A percentile compares a stretch with the other conserved stretches of the same genome.
These are phyloP conservation scores for Melinopterus prodromus DNA, from an alignment of 2,888 invertebrate genomes.

Conservation along the genomic window DNA sequence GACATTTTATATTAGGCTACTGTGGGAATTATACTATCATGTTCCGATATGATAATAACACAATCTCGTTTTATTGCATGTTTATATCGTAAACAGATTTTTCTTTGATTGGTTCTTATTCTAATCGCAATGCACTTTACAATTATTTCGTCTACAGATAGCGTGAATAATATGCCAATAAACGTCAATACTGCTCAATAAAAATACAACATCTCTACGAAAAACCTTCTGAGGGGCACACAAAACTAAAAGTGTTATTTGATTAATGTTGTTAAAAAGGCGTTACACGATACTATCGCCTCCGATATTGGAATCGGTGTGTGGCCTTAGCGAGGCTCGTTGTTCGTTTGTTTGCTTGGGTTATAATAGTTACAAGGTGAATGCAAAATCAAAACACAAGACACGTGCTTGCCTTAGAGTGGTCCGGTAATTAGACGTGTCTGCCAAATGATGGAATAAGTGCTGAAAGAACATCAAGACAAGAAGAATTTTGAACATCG, in stretches of 20 bases:
- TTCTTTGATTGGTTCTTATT: no score
- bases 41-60: no score
- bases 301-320: background rate
- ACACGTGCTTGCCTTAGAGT: slow-evolving; percentile 76
- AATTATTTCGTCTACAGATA: background rate
- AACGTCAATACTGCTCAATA: background rate
- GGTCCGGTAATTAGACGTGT: slow-evolving; percentile 77
- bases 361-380: slow-evolving; percentile 8
- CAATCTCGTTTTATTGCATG: no score
- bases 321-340: background rate
- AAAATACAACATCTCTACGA: background rate
- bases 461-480: slow-evolving; percentile 72
- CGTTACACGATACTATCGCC: background rate
- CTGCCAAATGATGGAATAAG: slow-evolving; percentile 71
- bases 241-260: background rate
- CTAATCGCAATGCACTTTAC: background rate
- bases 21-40: no score
- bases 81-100: no score
- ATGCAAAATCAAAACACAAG: slow-evolving; percentile 42
- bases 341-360: background rate
- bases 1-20: background rate
- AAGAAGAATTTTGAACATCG: slow-evolving; percentile 26
- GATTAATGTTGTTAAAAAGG: slow-evolving; percentile 21
- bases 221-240: background rate
- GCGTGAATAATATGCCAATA: background rate